phyloP scores from a whole-genome alignment of 2,113 vertebrate genomes.

The Petrocephalus zakoni region DNA sequence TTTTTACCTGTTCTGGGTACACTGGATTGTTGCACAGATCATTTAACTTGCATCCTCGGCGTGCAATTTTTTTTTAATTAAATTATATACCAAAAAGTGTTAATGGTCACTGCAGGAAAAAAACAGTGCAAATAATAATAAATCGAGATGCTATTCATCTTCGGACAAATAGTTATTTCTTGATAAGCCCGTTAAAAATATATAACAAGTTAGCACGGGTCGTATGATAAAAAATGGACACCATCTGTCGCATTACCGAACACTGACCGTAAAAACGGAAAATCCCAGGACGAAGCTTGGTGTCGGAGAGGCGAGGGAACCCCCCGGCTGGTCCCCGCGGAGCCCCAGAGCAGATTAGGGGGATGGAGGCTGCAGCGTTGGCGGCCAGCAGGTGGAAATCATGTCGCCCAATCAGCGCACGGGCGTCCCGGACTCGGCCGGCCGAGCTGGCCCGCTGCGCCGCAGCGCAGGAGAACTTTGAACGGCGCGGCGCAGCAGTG shows the following conservation, averaged over 20 bases:
- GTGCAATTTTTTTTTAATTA: neutral
- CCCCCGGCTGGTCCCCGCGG: constrained; percentile 17
- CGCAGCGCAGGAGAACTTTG: constrained; percentile 45
- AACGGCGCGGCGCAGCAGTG: constrained; percentile 59
- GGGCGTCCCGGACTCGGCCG: constrained; percentile 16
- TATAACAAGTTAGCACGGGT: neutral
- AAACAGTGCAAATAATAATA: neutral
- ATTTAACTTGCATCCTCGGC: neutral
- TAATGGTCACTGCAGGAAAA: neutral
- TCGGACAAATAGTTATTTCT: neutral
- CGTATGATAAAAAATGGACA: neutral
- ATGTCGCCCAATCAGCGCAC: constrained; percentile 30
- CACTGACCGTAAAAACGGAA: constrained; percentile 17
- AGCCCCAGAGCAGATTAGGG: constrained; percentile 17
- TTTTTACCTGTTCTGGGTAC: neutral
- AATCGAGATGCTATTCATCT: neutral
- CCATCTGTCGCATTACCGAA: neutral
- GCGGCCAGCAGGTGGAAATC: constrained; percentile 36
- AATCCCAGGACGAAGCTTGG: constrained; percentile 6
- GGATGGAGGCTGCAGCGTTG: constrained; percentile 15
- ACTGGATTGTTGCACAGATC: neutral
- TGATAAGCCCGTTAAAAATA: neutral
- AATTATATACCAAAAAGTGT: neutral
- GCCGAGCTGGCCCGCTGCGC: constrained; percentile 20
- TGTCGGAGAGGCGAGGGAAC: neutral